Evolutionary conservation across 1,140 invertebrate genomes (phyloP).

Genomic region (Zelostemma sp.): DNA sequence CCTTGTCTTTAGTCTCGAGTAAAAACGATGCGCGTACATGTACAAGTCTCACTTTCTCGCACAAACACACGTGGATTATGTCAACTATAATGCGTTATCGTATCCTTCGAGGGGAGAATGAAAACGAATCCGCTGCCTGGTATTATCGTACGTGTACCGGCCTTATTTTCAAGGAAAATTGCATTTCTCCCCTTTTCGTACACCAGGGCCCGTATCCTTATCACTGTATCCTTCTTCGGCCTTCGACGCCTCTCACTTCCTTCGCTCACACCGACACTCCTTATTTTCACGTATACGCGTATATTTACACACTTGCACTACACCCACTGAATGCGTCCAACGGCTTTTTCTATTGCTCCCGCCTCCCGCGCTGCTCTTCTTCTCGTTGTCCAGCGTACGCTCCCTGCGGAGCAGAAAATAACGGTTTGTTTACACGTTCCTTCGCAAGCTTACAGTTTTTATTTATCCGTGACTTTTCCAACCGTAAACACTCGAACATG

Average conservation of each 20-base stretch:
- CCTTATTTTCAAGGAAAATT: background rate
- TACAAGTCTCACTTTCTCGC: slow-evolving; percentile 54
- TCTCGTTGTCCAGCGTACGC: slow-evolving; percentile 36
- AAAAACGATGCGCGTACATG: slow-evolving; percentile 57
- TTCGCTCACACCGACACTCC: slow-evolving; percentile 29
- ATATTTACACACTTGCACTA: slow-evolving; percentile 52
- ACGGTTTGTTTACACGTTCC: no score
- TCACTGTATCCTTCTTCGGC: slow-evolving; percentile 41
- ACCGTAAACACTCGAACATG: no score
- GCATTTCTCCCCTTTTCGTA: slow-evolving; percentile 1
- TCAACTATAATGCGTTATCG: no score
- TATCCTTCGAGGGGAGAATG: background rate
- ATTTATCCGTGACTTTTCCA: no score
- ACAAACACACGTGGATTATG: slow-evolving; percentile 17
- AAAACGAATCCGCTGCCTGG: background rate
- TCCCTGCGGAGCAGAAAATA: slow-evolving; percentile 46
- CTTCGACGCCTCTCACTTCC: slow-evolving; percentile 23
- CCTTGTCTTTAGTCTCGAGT: slow-evolving; percentile 54
- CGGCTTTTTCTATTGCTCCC: slow-evolving; percentile 42
- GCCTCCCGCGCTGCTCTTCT: slow-evolving; percentile 34
- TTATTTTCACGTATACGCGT: slow-evolving; percentile 48
- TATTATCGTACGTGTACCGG: slow-evolving; percentile 1
- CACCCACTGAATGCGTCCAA: slow-evolving; percentile 36
- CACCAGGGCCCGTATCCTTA: slow-evolving; percentile 20
- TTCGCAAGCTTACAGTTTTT: no score